Conservation (phyloP, 2,113 vertebrate species). For the Cathartes aura region DNA sequence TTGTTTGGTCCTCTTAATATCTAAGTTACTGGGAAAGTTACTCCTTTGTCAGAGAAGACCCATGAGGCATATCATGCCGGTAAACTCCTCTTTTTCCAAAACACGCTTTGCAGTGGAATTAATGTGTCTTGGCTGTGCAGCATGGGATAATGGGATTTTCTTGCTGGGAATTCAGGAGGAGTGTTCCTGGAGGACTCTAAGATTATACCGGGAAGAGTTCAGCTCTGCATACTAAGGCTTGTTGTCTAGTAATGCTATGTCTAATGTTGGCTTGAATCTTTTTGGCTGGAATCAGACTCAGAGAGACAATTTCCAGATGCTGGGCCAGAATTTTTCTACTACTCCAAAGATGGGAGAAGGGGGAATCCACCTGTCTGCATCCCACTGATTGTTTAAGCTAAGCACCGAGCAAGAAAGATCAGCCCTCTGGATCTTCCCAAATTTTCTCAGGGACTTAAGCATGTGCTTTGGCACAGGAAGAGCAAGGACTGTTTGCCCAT, state of each 20-base stretch:
- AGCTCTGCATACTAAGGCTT: background rate
- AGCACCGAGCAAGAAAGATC: background rate
- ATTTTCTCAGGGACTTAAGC: background rate
- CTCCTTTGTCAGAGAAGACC: background rate
- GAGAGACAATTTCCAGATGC: background rate
- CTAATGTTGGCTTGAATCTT: background rate
- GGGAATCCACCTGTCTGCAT: background rate
- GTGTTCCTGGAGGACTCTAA: background rate
- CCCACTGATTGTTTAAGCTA: background rate
- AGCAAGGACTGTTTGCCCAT: background rate
- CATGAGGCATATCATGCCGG: background rate
- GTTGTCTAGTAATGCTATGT: background rate
- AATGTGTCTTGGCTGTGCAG: background rate
- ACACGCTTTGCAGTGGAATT: background rate
- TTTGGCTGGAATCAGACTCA: background rate
- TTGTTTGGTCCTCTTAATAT: background rate
- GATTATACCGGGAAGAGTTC: background rate
- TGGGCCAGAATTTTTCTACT: background rate
- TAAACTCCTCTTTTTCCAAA: background rate
- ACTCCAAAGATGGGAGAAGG: background rate
- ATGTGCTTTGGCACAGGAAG: background rate
- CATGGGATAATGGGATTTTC: background rate
- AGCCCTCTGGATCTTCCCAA: background rate
- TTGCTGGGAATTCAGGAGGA: background rate
- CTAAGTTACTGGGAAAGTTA: background rate